A percentile compares a stretch with the other conserved stretches of the same genome.
Evolutionary conservation across 2,797 vertebrate genomes (phyloP).

Genomic region (Molossus alvarezi): DNA sequence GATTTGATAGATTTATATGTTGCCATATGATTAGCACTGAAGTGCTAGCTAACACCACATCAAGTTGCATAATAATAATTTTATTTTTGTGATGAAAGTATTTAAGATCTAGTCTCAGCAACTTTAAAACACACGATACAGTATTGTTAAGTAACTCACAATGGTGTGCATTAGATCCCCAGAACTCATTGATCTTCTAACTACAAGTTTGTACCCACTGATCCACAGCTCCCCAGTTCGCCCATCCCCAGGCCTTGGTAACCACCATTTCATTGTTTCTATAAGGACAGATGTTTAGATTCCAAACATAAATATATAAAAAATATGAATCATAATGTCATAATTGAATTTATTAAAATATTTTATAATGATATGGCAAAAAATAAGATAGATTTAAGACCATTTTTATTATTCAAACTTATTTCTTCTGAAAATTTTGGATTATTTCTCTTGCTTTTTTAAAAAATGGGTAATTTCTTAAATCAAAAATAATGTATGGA

Average conservation of each 20-base stretch:
- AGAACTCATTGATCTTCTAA: neutral
- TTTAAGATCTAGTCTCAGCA: conserved; percentile 3
- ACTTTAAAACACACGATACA: neutral
- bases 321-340: neutral
- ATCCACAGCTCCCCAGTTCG: neutral
- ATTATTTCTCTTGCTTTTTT: neutral
- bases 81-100: neutral
- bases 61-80: neutral
- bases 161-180: neutral
- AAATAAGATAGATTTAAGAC: neutral
- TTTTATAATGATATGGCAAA: neutral
- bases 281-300: neutral
- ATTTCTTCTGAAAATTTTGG: neutral
- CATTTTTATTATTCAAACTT: neutral
- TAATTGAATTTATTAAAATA: neutral
- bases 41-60: neutral
- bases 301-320: neutral
- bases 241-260: neutral
- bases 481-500: neutral
- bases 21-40: neutral
- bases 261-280: neutral
- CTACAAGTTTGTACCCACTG: neutral
- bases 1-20: neutral
- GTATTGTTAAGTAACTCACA: neutral
- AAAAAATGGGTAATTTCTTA: neutral